Percentiles rank a stretch among this genome's conserved stretches.
These are phyloP conservation scores for Nicator chloris DNA, from an alignment of 2,113 vertebrate species.

Conservation along the genomic window DNA sequence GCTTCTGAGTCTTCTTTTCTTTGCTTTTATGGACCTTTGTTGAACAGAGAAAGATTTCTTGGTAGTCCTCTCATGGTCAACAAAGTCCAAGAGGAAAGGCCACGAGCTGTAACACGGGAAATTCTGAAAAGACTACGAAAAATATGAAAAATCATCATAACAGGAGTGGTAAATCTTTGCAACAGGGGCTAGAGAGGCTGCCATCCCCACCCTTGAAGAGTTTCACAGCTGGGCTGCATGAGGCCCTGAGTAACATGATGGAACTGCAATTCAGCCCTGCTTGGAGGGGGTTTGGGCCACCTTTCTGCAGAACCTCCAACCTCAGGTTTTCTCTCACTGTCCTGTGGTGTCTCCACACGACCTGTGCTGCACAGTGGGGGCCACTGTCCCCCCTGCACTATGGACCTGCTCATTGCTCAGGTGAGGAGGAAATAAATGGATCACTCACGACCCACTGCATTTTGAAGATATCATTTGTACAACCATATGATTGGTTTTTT, in stretches of 20 bases:
- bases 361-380: neutral
- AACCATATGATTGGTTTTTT: neutral
- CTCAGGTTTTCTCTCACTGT: neutral
- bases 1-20: neutral
- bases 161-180: neutral
- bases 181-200: neutral
- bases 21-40: neutral
- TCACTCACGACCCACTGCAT: neutral
- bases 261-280: neutral
- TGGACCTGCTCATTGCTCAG: neutral
- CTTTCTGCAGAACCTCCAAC: neutral
- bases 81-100: neutral
- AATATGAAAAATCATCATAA: neutral
- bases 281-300: neutral
- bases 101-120: neutral
- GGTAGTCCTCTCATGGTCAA: neutral
- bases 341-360: neutral
- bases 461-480: neutral
- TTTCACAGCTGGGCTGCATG: neutral
- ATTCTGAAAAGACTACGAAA: neutral
- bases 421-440: neutral
- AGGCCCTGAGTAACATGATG: neutral
- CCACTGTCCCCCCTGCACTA: neutral
- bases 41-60: neutral
- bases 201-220: neutral